Conservation (phyloP, 2,113 vertebrate genomes). For the Orycteropus afer region DNA sequence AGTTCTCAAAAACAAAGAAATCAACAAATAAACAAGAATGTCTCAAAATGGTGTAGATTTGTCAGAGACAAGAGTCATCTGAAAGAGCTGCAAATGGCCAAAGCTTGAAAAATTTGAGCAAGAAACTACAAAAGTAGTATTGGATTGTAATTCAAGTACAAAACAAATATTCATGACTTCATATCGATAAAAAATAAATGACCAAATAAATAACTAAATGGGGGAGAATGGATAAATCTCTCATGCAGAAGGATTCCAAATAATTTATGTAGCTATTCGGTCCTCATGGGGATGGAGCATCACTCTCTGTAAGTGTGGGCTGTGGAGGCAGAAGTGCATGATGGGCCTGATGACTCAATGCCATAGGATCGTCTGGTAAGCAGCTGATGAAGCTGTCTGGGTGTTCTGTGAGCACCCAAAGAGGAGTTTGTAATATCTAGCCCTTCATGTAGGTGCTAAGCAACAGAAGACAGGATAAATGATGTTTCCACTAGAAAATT, state of each 20-base stretch:
- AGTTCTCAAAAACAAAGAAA: background rate
- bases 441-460: background rate
- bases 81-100: background rate
- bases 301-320: background rate
- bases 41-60: background rate
- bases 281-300: background rate
- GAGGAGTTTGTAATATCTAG: background rate
- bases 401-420: background rate
- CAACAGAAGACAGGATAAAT: background rate
- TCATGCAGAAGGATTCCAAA: background rate
- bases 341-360: background rate
- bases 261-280: background rate
- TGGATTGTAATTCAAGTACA: background rate
- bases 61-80: background rate
- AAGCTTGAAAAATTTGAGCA: background rate
- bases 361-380: background rate
- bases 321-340: background rate
- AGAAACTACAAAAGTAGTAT: background rate
- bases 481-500: background rate
- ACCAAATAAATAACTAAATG: background rate
- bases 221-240: background rate
- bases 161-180: background rate
- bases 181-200: background rate
- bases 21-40: background rate
- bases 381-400: background rate